Percentiles rank a stretch among this genome's conserved stretches.
Evolutionary conservation across 2,113 vertebrate genomes (phyloP).

Genomic region (Sialia sialis): DNA sequence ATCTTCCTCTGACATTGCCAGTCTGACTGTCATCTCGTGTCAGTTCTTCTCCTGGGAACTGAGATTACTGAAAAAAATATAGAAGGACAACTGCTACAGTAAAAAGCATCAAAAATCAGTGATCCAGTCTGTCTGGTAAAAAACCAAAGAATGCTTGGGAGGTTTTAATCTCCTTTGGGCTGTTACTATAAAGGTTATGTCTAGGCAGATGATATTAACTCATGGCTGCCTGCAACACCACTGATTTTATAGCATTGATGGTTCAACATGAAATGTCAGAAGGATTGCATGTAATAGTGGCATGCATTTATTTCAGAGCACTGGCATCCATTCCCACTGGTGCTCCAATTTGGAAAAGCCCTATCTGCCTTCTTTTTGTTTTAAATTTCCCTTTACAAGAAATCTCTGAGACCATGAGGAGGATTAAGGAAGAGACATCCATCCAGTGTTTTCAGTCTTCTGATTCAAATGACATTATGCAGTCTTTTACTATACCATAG

Average conservation of each 20-base stretch:
- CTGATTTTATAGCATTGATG: neutral
- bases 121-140: neutral
- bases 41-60: neutral
- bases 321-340: neutral
- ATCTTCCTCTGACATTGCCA: slow-evolving; percentile 20
- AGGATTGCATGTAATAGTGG: neutral
- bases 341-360: neutral
- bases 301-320: neutral
- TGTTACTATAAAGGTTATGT: neutral
- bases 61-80: neutral
- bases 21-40: slow-evolving; percentile 24
- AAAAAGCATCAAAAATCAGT: neutral
- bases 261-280: neutral
- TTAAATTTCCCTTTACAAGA: neutral
- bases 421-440: neutral
- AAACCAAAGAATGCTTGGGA: neutral
- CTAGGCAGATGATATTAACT: neutral
- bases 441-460: neutral
- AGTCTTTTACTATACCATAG: neutral
- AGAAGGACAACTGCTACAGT: neutral
- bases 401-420: neutral
- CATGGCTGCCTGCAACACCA: neutral
- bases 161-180: neutral
- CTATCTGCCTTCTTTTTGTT: neutral
- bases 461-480: neutral